Evolutionary conservation across 2,113 vertebrate genomes (phyloP).

Genomic region (Cyphomyrus discorhynchus): DNA sequence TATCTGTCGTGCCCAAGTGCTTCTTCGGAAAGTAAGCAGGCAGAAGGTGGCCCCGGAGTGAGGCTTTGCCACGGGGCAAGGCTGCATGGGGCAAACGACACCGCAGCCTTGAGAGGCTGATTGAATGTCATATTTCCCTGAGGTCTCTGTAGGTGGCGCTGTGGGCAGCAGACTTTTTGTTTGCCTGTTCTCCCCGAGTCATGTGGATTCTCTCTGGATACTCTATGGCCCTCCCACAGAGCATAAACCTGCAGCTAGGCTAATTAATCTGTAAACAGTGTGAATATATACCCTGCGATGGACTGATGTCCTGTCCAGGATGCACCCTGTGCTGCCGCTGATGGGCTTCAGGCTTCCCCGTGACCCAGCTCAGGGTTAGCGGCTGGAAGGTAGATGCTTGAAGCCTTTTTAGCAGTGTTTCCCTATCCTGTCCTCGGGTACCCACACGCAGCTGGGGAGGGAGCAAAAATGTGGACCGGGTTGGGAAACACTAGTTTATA

Average conservation of each 20-base stretch:
- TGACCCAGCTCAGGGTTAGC: neutral
- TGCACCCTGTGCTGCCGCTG: neutral
- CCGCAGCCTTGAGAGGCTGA: neutral
- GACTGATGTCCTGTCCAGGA: neutral
- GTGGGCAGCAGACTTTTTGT: neutral
- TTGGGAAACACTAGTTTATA: neutral
- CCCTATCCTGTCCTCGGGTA: too few species aligned
- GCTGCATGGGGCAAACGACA: neutral
- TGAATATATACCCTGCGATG: neutral
- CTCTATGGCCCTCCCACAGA: neutral
- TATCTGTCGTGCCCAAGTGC: slow-evolving; percentile 93
- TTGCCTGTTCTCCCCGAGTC: neutral
- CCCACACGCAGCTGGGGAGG: too few species aligned
- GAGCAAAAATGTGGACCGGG: too few species aligned
- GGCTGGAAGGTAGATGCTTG: neutral
- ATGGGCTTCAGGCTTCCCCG: neutral
- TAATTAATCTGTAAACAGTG: neutral
- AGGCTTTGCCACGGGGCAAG: neutral
- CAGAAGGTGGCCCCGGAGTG: neutral
- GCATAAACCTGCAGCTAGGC: neutral
- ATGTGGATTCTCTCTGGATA: neutral
- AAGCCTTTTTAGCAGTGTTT: neutral
- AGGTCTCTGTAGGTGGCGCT: neutral
- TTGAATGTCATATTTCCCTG: neutral
- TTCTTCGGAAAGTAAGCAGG: slow-evolving; percentile 97